A percentile compares a stretch with the other conserved stretches of the same genome.
Conservation (phyloP, 2,888 invertebrate species). For the Caenorhabditis angaria region DNA sequence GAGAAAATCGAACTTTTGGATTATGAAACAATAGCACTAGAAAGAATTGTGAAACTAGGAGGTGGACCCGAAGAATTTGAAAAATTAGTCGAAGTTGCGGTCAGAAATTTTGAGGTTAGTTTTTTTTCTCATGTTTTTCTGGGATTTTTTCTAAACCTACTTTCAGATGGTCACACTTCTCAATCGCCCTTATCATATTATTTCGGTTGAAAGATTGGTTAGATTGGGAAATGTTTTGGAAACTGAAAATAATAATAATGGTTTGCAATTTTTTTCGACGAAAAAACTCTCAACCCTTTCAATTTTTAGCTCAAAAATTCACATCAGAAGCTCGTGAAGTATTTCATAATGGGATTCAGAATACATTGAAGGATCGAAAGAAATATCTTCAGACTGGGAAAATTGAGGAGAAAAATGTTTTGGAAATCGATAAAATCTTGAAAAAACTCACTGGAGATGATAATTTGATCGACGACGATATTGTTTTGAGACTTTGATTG, state of each 20-base stretch:
- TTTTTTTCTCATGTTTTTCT: not conserved
- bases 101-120: constrained; percentile 31
- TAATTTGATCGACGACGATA: not conserved
- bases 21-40: constrained; percentile 36
- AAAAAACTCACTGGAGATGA: not conserved
- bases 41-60: constrained; percentile 25
- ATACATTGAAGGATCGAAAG: constrained; percentile 24
- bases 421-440: not conserved
- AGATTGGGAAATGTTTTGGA: constrained; percentile 23
- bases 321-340: constrained; percentile 26
- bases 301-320: constrained; percentile 10
- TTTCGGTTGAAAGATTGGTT: constrained; percentile 25
- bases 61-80: constrained; percentile 17
- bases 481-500: not conserved
- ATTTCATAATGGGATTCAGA: constrained; percentile 23
- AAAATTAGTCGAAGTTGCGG: constrained; percentile 32
- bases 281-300: not conserved
- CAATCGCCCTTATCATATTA: constrained; percentile 37
- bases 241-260: constrained; percentile 15
- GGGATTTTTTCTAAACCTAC: not conserved
- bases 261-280: not conserved
- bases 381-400: constrained; percentile 27
- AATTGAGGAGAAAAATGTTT: constrained; percentile 17
- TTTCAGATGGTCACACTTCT: constrained; percentile 40
- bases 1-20: constrained; percentile 41